Conservation (phyloP, 2,113 vertebrate genomes). For the Scophthalmus maximus region DNA sequence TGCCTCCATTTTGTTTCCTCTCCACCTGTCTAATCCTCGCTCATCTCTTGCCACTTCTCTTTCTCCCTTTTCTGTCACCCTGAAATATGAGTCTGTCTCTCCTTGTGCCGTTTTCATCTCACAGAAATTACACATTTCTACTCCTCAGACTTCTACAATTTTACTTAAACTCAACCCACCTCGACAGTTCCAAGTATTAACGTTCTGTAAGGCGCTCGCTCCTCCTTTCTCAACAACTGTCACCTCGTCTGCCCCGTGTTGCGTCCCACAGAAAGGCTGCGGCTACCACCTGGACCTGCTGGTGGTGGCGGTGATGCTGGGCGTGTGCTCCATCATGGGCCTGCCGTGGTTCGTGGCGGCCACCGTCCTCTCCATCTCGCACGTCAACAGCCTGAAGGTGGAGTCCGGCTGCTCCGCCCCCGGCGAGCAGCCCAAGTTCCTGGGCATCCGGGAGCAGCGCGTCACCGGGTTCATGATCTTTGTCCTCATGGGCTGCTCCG, state of each 20-base stretch:
- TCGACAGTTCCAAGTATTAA: not conserved
- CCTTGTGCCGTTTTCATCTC: too few species aligned
- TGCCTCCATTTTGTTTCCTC: not conserved
- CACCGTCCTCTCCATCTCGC: constrained; percentile 95
- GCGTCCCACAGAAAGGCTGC: constrained; percentile 91
- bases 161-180: not conserved
- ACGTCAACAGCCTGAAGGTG: constrained; percentile 96
- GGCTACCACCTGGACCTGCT: constrained; percentile 96
- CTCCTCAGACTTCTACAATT: too few species aligned
- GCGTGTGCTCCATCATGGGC: constrained; percentile 94
- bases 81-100: not conserved
- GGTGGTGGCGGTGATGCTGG: constrained; percentile 92
- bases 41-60: not conserved
- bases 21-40: not conserved
- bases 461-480: constrained; percentile 96
- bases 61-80: not conserved
- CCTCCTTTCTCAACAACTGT: not conserved
- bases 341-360: constrained; percentile 97
- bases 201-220: too few species aligned
- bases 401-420: constrained; percentile 96
- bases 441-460: constrained; percentile 94
- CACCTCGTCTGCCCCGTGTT: not conserved
- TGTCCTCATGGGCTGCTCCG: constrained; percentile 93
- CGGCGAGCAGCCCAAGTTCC: constrained; percentile 95
- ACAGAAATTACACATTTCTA: too few species aligned